Conservation (phyloP, 2,113 vertebrate species). For the Thamnaconus septentrionalis region DNA sequence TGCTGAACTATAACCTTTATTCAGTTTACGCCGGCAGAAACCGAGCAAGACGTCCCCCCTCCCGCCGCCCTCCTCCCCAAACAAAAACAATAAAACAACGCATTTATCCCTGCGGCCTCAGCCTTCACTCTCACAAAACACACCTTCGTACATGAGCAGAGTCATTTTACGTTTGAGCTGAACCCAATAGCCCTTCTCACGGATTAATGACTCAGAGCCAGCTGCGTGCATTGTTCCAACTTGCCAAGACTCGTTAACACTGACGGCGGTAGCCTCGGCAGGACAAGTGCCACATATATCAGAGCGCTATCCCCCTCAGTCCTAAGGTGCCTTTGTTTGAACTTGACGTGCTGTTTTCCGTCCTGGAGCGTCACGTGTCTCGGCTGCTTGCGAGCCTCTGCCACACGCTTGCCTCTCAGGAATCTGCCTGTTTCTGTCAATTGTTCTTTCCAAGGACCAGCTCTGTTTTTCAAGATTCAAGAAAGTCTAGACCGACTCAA, state of each 20-base stretch:
- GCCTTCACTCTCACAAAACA: slow-evolving; percentile 29
- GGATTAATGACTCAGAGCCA: slow-evolving; percentile 70
- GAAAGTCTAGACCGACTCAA: slow-evolving; percentile 12
- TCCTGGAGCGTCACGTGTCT: slow-evolving; percentile 68
- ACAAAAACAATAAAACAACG: slow-evolving; percentile 21
- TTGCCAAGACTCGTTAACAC: slow-evolving; percentile 80
- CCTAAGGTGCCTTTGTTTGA: slow-evolving; percentile 61
- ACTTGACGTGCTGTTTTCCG: slow-evolving; percentile 72
- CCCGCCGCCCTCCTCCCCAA: slow-evolving; percentile 31
- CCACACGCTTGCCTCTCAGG: neutral
- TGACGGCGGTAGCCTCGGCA: slow-evolving; percentile 79
- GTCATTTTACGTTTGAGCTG: slow-evolving; percentile 60
- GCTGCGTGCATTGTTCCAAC: slow-evolving; percentile 79
- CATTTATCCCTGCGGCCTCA: slow-evolving; percentile 10
- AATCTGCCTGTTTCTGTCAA: slow-evolving; percentile 19
- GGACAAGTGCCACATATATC: slow-evolving; percentile 80
- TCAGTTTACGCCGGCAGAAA: slow-evolving; percentile 50
- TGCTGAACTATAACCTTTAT: slow-evolving; percentile 7
- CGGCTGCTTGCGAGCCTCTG: too few species aligned
- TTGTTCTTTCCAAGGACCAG: slow-evolving; percentile 39
- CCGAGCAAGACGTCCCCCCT: too few species aligned
- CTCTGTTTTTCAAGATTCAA: slow-evolving; percentile 23
- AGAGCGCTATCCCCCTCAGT: slow-evolving; percentile 45
- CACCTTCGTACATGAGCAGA: slow-evolving; percentile 61
- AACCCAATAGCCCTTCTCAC: slow-evolving; percentile 66